These are phyloP conservation scores for Luidia sarsii DNA, from an alignment of 53 echinoderm and acorn worm species.

Conservation along the genomic window DNA sequence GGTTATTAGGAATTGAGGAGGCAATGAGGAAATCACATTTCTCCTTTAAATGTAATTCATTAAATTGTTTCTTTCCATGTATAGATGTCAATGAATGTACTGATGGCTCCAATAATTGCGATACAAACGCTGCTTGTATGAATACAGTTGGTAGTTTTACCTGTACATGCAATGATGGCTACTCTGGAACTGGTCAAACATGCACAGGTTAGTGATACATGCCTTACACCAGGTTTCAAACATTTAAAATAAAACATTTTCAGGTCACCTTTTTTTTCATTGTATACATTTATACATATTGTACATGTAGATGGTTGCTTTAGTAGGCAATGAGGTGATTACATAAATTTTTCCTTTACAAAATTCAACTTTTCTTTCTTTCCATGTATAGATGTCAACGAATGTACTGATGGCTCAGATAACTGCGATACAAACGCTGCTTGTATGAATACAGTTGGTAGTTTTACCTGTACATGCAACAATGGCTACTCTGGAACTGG, in stretches of 20 bases:
- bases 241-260: no score
- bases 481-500: slow-evolving; percentile 20
- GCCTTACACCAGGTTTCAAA: not conserved
- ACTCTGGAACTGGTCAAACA: not conserved
- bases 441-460: not conserved
- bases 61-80: no score
- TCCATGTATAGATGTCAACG: no score
- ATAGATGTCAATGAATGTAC: no score
- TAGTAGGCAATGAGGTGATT: not conserved
- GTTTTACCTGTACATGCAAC: slow-evolving; percentile 4
- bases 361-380: no score
- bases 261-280: no score
- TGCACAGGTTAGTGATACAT: not conserved
- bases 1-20: no score
- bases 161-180: slow-evolving; percentile 20
- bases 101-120: not conserved
- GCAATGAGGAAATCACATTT: no score
- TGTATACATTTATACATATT: no score
- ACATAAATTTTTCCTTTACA: not conserved
- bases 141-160: not conserved
- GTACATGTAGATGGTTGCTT: no score
- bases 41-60: no score
- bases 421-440: not conserved
- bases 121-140: not conserved
- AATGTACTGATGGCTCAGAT: not conserved